Base-by-base conservation (phyloP, 2,113 vertebrate genomes). In the Sinocyclocheilus maitianheensis region DNA sequence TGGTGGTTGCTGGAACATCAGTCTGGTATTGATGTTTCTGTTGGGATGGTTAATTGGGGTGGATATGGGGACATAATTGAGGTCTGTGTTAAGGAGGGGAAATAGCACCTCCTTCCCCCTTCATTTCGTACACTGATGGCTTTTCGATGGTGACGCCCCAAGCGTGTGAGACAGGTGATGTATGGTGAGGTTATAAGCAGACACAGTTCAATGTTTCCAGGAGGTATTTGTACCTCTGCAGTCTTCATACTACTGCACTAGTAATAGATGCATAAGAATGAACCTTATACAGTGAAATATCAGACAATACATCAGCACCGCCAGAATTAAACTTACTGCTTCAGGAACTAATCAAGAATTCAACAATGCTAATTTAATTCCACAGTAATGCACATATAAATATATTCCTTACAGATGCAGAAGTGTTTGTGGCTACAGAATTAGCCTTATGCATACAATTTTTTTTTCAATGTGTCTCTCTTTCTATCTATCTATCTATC, bases 11-110 rank as follows among this genome's bases (percentile, higher is more conserved):
- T 88, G 89, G 87, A 87, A 92, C 92, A 93, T 94, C 92, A 91
- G 93, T 94, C 91, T 89, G 85, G 69, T 91, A 95, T 95, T 89
- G 94, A 95, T 94, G 93, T 93, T 91, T 58, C 90, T 93, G 91
- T 89, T 91, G 90, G 85, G 77, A 92, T 93, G 91, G 89, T 93
- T 94, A 94, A 95, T 94, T 94, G 92, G 92, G 93, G 89, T 90
- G 93, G 93, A 92, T 92, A 92, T 91, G 92, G 87, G 90, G 90
- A 92, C 89, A 91, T 94, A 94, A 94, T 93, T 93, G 92, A 94
- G 93, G 91, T 71, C 88, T 85, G 80, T 71, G 89, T 89, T 90
- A 91, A 69, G 63, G 53, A 80, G n/a, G 34, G 85, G 43, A 89
- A 84, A 89, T 85, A 84, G 87, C 81, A 71, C 72, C 69, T 76